Evolutionary conservation across 2,888 invertebrate genomes (phyloP).

Genomic region (Noctua janthina): DNA sequence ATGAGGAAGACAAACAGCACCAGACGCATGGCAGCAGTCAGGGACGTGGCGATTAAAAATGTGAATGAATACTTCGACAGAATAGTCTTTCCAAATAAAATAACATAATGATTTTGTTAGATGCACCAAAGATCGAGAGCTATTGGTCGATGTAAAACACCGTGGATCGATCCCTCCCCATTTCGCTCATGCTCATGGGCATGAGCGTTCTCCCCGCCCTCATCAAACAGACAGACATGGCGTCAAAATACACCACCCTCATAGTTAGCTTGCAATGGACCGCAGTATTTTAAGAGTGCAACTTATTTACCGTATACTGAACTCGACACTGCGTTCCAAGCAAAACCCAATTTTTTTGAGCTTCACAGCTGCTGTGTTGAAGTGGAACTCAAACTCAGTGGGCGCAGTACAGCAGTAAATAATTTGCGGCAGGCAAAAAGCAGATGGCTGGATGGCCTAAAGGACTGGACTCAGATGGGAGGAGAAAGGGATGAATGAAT

Average conservation of each 20-base stretch:
- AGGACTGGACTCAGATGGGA: background rate
- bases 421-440: background rate
- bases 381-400: background rate
- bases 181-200: background rate
- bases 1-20: background rate
- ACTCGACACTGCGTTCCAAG: background rate
- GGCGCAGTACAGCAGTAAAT: background rate
- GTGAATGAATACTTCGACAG: background rate
- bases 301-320: background rate
- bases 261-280: background rate
- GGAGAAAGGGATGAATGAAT: constrained; percentile 75
- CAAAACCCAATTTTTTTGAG: background rate
- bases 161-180: background rate
- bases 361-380: background rate
- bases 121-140: background rate
- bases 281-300: constrained; percentile 2
- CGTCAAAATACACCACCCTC: background rate
- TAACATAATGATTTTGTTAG: background rate
- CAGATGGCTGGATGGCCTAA: background rate
- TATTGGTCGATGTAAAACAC: background rate
- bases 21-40: background rate
- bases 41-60: background rate
- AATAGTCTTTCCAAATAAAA: constrained; percentile 6
- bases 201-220: background rate
- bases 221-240: background rate